phyloP scores from a whole-genome alignment of 2,888 invertebrate genomes.

The Spodoptera picta region DNA sequence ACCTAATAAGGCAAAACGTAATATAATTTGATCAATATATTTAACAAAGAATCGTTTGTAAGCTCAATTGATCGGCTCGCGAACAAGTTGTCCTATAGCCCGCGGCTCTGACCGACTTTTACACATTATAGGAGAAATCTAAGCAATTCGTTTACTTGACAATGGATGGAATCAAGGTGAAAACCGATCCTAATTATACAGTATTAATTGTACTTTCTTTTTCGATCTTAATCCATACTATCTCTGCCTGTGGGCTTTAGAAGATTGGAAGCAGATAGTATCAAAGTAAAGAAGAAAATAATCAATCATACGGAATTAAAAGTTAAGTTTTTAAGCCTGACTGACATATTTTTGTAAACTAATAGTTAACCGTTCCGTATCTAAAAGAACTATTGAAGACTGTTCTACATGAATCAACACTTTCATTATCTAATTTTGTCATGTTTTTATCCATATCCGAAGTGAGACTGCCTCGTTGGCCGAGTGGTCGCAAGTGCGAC shows the following conservation, averaged over 20 bases:
- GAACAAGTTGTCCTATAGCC: constrained; percentile 44
- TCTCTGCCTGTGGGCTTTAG: constrained; percentile 16
- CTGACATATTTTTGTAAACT: not conserved
- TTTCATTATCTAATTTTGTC: too few relatives aligned
- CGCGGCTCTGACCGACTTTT: constrained; percentile 47
- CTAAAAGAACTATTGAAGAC: too few relatives aligned
- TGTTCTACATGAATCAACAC: too few relatives aligned
- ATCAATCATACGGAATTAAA: not conserved
- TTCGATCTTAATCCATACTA: constrained; percentile 37
- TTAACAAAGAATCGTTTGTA: constrained; percentile 40
- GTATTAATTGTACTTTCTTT: constrained; percentile 48
- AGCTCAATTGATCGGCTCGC: constrained; percentile 30
- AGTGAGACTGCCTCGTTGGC: too few relatives aligned
- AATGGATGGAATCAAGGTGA: constrained; percentile 43
- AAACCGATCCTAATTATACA: constrained; percentile 43
- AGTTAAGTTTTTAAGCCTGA: constrained; percentile 4
- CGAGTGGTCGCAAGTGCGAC: too few relatives aligned
- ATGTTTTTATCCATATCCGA: too few relatives aligned
- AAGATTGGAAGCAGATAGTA: constrained; percentile 1
- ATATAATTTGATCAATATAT: constrained; percentile 28
- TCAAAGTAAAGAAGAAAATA: not conserved
- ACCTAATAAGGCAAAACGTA: not conserved
- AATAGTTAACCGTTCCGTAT: too few relatives aligned
- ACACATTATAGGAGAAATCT: constrained; percentile 46
- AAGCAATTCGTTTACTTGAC: constrained; percentile 49